phyloP scores from a whole-genome alignment of 2,888 invertebrate genomes.

The Poecilus cupreus region DNA sequence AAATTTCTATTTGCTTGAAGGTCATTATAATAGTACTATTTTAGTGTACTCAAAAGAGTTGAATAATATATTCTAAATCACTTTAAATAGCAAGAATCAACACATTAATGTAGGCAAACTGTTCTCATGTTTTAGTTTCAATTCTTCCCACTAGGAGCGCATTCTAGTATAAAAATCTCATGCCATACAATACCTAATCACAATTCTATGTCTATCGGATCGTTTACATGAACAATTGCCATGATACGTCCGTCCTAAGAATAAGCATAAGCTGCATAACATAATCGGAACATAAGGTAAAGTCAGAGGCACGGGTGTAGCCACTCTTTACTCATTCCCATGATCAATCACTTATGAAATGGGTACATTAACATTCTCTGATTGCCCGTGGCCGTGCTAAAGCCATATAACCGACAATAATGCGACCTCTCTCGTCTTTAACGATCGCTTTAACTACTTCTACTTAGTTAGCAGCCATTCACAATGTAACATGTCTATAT shows the following conservation, averaged over 20 bases:
- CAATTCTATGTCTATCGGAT: neutral
- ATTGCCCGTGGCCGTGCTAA: constrained; percentile 67
- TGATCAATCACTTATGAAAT: constrained; percentile 55
- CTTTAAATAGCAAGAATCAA: too few relatives aligned
- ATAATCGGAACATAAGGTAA: neutral
- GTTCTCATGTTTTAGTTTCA: too few relatives aligned
- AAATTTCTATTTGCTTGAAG: too few relatives aligned
- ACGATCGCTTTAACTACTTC: constrained; percentile 68
- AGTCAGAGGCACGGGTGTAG: constrained; percentile 13
- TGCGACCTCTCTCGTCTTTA: constrained; percentile 64
- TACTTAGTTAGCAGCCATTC: constrained; percentile 68
- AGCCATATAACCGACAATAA: constrained; percentile 63
- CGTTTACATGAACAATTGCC: constrained; percentile 6
- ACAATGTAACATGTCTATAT: constrained; percentile 66
- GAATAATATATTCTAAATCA: too few relatives aligned
- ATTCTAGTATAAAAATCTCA: too few relatives aligned
- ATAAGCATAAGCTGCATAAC: neutral
- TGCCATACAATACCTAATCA: constrained; percentile 4
- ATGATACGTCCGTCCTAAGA: neutral
- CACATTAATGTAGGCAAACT: too few relatives aligned
- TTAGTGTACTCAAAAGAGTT: too few relatives aligned
- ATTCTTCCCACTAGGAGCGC: too few relatives aligned
- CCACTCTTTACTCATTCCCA: constrained; percentile 45
- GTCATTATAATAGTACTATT: too few relatives aligned
- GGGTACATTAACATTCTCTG: constrained; percentile 65